Conservation (phyloP, 2,888 invertebrate species). For the Orthosia cruda region DNA sequence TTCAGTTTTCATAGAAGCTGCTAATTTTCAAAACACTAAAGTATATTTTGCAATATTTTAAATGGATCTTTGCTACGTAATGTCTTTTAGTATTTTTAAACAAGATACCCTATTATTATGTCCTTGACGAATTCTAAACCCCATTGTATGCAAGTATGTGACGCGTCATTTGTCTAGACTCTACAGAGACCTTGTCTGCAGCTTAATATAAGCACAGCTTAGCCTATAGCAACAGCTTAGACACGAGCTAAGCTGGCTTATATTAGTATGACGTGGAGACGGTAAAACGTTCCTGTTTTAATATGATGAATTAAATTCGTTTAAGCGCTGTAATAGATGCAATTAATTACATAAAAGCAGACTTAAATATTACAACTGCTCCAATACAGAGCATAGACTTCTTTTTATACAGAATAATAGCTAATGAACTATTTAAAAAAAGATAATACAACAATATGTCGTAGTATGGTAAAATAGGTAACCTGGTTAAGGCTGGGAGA, state of each 20-base stretch:
- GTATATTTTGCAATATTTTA: not conserved
- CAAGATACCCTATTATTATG: not conserved
- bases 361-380: not conserved
- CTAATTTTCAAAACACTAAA: too few relatives aligned
- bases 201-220: conserved; percentile 24
- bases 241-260: conserved; percentile 18
- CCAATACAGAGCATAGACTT: too few relatives aligned
- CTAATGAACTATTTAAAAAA: too few relatives aligned
- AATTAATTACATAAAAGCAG: too few relatives aligned
- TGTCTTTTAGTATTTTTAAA: not conserved
- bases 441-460: too few relatives aligned
- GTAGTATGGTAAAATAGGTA: too few relatives aligned
- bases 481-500: too few relatives aligned
- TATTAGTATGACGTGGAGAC: conserved; percentile 5
- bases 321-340: not conserved
- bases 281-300: not conserved
- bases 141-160: conserved; percentile 33
- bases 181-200: not conserved
- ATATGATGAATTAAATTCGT: conserved; percentile 20
- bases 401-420: too few relatives aligned
- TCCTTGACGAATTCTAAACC: conserved; percentile 19
- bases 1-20: too few relatives aligned
- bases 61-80: not conserved
- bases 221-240: conserved; percentile 26
- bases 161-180: conserved; percentile 38